These are phyloP conservation scores for Cetoscarus ocellatus DNA, from an alignment of 2,797 vertebrate genomes.

Conservation along the genomic window DNA sequence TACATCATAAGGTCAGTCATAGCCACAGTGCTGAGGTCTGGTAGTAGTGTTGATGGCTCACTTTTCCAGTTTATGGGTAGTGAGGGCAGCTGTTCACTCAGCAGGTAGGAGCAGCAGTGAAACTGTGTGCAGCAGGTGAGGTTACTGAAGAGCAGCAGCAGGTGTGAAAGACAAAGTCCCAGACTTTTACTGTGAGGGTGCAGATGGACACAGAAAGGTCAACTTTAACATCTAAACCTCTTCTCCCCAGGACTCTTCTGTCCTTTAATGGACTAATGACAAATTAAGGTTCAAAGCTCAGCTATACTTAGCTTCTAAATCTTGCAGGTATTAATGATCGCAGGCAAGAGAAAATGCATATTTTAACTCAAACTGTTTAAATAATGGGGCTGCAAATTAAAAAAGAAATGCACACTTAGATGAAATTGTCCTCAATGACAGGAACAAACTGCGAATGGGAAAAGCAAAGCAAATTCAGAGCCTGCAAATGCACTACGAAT, in stretches of 20 bases:
- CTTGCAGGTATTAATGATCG: background rate
- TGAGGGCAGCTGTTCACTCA: conserved; percentile 68
- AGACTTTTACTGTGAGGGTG: conserved; percentile 21
- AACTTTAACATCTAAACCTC: conserved; percentile 30
- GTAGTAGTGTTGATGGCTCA: conserved; percentile 28
- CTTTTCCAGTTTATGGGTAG: conserved; percentile 32
- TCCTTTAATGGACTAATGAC: conserved; percentile 24
- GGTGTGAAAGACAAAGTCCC: conserved; percentile 39
- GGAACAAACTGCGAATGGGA: no score
- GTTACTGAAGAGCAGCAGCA: conserved; percentile 54
- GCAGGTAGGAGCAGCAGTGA: conserved; percentile 60
- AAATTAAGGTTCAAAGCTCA: conserved; percentile 37
- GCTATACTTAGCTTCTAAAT: conserved; percentile 2
- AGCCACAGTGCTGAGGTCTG: conserved; percentile 15
- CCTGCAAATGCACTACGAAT: no score
- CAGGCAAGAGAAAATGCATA: no score
- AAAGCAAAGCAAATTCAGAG: no score
- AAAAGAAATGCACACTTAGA: no score
- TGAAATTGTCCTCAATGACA: no score
- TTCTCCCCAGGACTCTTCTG: conserved; percentile 5
- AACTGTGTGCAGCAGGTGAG: conserved; percentile 52
- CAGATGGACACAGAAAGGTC: conserved; percentile 40
- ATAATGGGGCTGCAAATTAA: no score
- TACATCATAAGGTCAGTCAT: background rate
- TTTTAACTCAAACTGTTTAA: no score